Conservation (phyloP, 2,113 vertebrate species). For the Nothocercus julius region DNA sequence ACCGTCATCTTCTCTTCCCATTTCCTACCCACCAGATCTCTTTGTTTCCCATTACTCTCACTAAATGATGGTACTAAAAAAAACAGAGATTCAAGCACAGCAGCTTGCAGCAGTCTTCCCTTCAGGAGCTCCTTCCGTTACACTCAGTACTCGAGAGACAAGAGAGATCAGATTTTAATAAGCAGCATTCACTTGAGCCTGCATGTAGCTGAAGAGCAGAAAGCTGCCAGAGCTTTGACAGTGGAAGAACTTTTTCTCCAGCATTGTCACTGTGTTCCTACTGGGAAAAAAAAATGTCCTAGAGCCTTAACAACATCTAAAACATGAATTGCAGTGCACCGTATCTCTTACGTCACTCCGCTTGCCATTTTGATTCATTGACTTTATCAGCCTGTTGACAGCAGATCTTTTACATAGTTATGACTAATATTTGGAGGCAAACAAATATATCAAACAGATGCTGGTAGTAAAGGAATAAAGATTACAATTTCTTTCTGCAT, state of each 20-base stretch:
- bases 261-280: not conserved
- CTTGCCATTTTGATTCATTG: not conserved
- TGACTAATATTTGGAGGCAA: not conserved
- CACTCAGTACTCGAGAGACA: not conserved
- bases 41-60: not conserved
- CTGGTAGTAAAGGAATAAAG: not conserved
- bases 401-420: not conserved
- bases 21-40: not conserved
- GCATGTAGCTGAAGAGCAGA: not conserved
- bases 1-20: not conserved
- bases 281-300: not conserved
- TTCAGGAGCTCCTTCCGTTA: not conserved
- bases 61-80: not conserved
- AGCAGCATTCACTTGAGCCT: not conserved
- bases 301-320: not conserved
- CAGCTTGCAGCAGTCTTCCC: not conserved
- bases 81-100: not conserved
- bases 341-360: not conserved
- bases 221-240: not conserved
- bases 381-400: not conserved
- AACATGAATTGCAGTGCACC: not conserved
- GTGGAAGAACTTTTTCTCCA: not conserved
- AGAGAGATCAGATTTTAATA: not conserved
- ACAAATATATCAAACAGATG: not conserved
- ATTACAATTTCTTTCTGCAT: not conserved